phyloP scores from a whole-genome alignment of 2,797 vertebrate species.

The Lepilemur ruficaudatus region DNA sequence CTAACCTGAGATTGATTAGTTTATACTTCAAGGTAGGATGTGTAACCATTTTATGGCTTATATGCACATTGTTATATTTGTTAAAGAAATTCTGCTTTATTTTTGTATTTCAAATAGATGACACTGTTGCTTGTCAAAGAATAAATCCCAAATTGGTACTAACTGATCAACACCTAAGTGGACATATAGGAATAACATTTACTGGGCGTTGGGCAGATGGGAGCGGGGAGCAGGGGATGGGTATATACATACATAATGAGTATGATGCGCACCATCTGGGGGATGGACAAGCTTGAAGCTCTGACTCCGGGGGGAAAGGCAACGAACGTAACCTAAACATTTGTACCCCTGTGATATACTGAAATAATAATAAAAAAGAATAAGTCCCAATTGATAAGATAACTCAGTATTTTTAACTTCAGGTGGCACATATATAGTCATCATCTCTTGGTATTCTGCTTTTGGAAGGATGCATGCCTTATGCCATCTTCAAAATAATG shows the following conservation, averaged over 20 bases:
- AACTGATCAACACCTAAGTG: too few relatives aligned
- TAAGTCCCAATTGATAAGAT: not conserved
- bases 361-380: too few relatives aligned
- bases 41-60: not conserved
- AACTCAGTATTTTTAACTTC: not conserved
- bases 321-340: too few relatives aligned
- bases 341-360: too few relatives aligned
- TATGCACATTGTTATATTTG: not conserved
- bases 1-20: not conserved
- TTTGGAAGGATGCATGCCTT: not conserved
- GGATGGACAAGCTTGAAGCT: too few relatives aligned
- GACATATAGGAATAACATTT: too few relatives aligned
- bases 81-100: not conserved
- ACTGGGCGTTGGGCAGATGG: too few relatives aligned
- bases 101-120: not conserved
- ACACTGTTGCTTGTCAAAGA: not conserved
- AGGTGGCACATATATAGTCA: not conserved
- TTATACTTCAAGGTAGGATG: not conserved
- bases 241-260: too few relatives aligned
- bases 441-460: not conserved
- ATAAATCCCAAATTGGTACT: too few relatives aligned
- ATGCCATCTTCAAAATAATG: constrained; percentile 1
- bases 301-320: too few relatives aligned
- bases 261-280: too few relatives aligned
- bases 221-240: too few relatives aligned